A percentile compares a stretch with the other conserved stretches of the same genome.
Evolutionary conservation across 35 echinoderm and acorn worm species (phyloP).

Genomic region (Heliocidaris erythrogramma): DNA sequence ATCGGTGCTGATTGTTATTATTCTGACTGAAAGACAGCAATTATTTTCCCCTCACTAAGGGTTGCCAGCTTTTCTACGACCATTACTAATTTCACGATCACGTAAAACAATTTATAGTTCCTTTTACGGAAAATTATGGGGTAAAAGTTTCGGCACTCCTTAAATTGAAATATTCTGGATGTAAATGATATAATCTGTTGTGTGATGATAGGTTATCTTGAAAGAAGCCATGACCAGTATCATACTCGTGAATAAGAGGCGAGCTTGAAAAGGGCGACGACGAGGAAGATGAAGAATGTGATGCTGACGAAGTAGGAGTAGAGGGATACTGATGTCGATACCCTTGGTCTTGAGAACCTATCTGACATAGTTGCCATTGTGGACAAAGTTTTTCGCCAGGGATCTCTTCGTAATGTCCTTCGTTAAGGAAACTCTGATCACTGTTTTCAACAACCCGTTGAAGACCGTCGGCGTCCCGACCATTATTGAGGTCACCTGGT

Average conservation of each 20-base stretch:
- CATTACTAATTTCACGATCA: too few relatives aligned
- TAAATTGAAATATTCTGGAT: not conserved
- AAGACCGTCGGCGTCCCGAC: not conserved
- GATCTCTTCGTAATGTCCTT: not conserved
- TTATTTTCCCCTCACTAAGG: too few relatives aligned
- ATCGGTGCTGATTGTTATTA: too few relatives aligned
- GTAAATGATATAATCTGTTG: not conserved
- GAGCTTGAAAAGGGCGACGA: not conserved
- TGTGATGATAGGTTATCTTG: not conserved
- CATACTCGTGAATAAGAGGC: not conserved
- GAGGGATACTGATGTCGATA: not conserved
- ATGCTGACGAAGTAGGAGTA: not conserved
- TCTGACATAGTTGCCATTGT: not conserved
- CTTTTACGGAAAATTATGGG: too few relatives aligned
- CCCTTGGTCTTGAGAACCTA: not conserved
- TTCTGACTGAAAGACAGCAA: too few relatives aligned
- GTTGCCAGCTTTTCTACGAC: too few relatives aligned
- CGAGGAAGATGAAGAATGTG: not conserved
- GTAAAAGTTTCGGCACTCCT: too few relatives aligned
- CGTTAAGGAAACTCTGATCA: not conserved
- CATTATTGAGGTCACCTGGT: not conserved
- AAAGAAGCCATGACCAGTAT: not conserved
- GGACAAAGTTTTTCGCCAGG: not conserved
- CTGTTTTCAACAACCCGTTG: not conserved
- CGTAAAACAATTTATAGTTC: too few relatives aligned